Base-by-base conservation (phyloP, 2,888 invertebrate genomes). In the Dasysyrphus tricinctus region DNA sequence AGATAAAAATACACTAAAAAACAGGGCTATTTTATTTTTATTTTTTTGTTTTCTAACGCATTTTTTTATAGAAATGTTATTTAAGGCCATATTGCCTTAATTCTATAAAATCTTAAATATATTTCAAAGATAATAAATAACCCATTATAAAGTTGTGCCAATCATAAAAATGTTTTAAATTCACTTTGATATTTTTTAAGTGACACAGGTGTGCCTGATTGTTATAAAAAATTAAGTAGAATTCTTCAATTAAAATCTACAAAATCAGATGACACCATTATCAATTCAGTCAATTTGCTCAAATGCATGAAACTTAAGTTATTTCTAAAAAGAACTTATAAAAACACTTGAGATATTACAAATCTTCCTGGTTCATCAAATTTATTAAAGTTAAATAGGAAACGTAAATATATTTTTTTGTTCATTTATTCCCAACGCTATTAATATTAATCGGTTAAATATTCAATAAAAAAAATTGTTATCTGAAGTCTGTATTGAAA, bases 181-280 rank as follows among this genome's bases (percentile, higher is more conserved):
- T 24, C 56, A 11, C 39, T 42, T 67, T 59, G 42, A 67, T 34
- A 24, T 24, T 24, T 24, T 39, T 51, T 37, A 49, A 80, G 39
- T 63, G 61, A 44, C 54, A 42, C 69, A 74, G 39, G 61, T 61
- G 24, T 74, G 39, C 51, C 74, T 69, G 74, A 69, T 44, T 69
- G 5, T 69, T 44, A 54, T 44, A 78, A 39, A 14, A 12, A 42
- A 1, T 2, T 8, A 37, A 14, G 1, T 14, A 16, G 12, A 16
- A 51, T 16, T 32, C 9, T 37, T 59, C 12, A 59, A 59, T 24
- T 39, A 1, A 19, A 39, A 59, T 2, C 16, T 57, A 34, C 7
- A 16, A 9, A 16, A 19, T 39, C 7, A 39, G 5, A 61, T 42
- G 61, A 32, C 42, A 9, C 44, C 14, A 69, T 59, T 29, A 29